These are phyloP conservation scores for Porites lutea DNA, from an alignment of 64 coral and sea anemone species.

Conservation along the genomic window DNA sequence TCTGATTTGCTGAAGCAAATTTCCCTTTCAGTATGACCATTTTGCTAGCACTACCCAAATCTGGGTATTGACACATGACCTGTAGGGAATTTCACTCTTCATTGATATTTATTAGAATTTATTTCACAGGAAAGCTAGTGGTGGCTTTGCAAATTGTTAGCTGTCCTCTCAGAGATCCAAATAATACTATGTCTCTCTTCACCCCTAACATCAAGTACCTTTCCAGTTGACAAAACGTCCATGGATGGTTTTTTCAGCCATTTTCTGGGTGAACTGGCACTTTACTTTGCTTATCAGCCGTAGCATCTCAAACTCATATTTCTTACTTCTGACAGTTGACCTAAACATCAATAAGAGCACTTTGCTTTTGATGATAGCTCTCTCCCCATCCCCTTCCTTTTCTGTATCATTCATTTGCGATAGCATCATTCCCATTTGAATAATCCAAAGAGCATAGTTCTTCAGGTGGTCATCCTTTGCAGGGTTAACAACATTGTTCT, in stretches of 20 bases:
- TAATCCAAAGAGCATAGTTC: conserved; percentile 18
- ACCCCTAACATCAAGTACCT: neutral
- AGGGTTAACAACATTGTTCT: neutral
- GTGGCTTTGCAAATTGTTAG: no score
- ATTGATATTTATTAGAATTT: no score
- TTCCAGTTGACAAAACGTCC: conserved; percentile 37
- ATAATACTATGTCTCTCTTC: no score
- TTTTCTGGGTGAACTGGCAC: conserved; percentile 1
- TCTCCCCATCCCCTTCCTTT: conserved; percentile 14
- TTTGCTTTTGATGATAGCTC: conserved; percentile 26
- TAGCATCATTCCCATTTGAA: neutral
- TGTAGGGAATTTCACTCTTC: no score
- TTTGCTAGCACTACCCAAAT: no score
- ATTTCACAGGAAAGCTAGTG: no score
- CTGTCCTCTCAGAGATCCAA: no score
- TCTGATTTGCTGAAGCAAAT: no score
- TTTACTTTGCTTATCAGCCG: conserved; percentile 23
- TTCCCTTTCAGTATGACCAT: no score
- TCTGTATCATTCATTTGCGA: conserved; percentile 31
- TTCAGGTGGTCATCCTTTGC: neutral
- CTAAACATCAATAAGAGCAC: conserved; percentile 10
- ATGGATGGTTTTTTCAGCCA: conserved; percentile 31
- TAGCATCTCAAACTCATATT: conserved; percentile 46
- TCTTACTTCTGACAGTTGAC: neutral
- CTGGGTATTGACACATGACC: no score